phyloP scores from a whole-genome alignment of 2,888 invertebrate species.

The Synanthedon andrenaeformis region DNA sequence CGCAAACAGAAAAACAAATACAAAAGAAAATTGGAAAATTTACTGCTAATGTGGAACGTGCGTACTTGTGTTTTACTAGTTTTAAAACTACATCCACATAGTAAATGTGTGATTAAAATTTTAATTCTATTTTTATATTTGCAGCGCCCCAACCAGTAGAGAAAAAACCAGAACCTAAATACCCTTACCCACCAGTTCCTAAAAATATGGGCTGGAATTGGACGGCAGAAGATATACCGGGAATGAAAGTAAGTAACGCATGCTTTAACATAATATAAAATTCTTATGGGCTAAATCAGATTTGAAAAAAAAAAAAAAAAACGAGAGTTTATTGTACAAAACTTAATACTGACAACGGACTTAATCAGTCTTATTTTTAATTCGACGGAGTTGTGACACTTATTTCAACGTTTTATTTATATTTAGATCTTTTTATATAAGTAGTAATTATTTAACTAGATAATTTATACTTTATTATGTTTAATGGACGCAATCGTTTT shows the following conservation, averaged over 20 bases:
- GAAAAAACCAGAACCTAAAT: conserved; percentile 27
- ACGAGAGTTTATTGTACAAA: background rate
- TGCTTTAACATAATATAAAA: background rate
- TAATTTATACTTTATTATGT: too few relatives aligned
- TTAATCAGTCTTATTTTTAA: too few relatives aligned
- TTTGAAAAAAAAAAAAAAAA: background rate
- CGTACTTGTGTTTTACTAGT: conserved; percentile 9
- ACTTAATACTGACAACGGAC: background rate
- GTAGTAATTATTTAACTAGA: too few relatives aligned
- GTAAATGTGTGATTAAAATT: background rate
- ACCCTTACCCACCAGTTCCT: conserved; percentile 48
- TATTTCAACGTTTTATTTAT: too few relatives aligned
- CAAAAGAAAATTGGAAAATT: conserved; percentile 38
- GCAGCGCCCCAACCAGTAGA: conserved; percentile 10
- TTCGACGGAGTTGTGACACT: too few relatives aligned
- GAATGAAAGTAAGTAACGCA: conserved; percentile 37
- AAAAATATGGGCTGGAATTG: conserved; percentile 62
- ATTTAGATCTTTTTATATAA: too few relatives aligned
- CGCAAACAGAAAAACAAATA: conserved; percentile 20
- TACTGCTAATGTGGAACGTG: conserved; percentile 31
- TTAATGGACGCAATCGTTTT: too few relatives aligned
- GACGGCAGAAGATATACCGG: conserved; percentile 55
- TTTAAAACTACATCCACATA: too few relatives aligned
- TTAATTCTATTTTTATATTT: background rate
- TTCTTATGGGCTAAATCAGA: too few relatives aligned